These are phyloP conservation scores for Diaprepes abbreviatus DNA, from an alignment of 2,888 invertebrate species.

Conservation along the genomic window DNA sequence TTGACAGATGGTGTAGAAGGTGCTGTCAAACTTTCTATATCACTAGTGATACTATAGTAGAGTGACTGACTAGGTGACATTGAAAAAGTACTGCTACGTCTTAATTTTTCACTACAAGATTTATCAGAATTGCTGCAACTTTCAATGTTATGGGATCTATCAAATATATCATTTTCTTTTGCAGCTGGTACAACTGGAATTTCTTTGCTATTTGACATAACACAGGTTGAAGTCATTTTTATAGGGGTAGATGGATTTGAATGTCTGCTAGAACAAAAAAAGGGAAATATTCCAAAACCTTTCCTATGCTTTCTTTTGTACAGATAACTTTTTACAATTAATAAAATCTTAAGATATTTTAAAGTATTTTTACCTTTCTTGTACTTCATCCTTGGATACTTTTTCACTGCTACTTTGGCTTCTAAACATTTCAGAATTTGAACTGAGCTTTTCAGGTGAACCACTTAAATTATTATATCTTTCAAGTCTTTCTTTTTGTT, in stretches of 20 bases:
- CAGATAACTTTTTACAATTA: too few species aligned
- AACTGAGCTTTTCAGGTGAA: slow-evolving; percentile 7
- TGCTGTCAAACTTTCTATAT: slow-evolving; percentile 47
- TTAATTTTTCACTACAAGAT: slow-evolving; percentile 16
- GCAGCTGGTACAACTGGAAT: background rate
- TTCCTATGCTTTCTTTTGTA: too few species aligned
- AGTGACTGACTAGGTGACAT: slow-evolving; percentile 58
- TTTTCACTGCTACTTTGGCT: slow-evolving; percentile 5
- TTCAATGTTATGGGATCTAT: slow-evolving; percentile 30
- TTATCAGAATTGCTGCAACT: slow-evolving; percentile 15
- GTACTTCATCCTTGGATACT: background rate
- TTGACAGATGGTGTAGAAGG: slow-evolving; percentile 37
- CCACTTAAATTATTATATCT: slow-evolving; percentile 38
- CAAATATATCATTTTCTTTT: background rate
- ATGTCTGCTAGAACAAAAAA: background rate
- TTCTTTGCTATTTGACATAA: slow-evolving; percentile 12
- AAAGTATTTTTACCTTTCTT: slow-evolving; percentile 16
- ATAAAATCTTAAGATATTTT: too few species aligned
- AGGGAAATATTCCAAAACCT: too few species aligned
- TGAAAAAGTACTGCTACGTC: slow-evolving; percentile 49
- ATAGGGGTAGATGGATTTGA: background rate
- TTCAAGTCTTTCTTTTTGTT: slow-evolving; percentile 50
- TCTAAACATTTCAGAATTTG: slow-evolving; percentile 6
- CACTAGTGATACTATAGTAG: slow-evolving; percentile 52
- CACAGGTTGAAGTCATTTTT: background rate